Conservation (phyloP, 2,888 invertebrate species). For the Acrobasis consociella region DNA sequence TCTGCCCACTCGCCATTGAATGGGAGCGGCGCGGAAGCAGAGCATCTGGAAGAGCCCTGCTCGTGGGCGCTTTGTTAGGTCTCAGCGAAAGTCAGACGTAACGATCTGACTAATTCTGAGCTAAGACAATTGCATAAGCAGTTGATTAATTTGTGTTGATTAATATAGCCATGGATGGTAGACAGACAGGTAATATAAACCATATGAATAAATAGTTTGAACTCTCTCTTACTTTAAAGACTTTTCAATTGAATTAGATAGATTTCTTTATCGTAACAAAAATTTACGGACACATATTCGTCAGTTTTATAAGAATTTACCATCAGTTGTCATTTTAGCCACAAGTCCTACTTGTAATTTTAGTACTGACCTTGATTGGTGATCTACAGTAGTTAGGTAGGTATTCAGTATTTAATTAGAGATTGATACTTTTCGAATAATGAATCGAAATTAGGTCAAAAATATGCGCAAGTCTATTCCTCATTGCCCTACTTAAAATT, state of each 20-base stretch:
- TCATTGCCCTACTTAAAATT: conserved; percentile 5
- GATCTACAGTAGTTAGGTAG: too few relatives aligned
- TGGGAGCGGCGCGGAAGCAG: conserved; percentile 56
- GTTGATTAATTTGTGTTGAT: neutral
- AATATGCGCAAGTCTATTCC: conserved; percentile 1
- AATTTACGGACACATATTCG: too few relatives aligned
- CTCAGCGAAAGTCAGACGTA: conserved; percentile 33
- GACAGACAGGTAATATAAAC: too few relatives aligned
- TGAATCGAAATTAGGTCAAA: neutral
- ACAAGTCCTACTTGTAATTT: too few relatives aligned
- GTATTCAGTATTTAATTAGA: neutral
- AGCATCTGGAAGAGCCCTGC: conserved; percentile 53
- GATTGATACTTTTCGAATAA: neutral
- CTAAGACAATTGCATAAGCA: conserved; percentile 25
- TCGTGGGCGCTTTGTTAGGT: conserved; percentile 57
- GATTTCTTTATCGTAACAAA: too few relatives aligned
- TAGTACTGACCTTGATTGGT: too few relatives aligned
- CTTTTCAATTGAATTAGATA: too few relatives aligned
- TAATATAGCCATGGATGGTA: too few relatives aligned
- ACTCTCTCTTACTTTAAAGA: too few relatives aligned
- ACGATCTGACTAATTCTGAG: conserved; percentile 32
- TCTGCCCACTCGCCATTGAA: conserved; percentile 64
- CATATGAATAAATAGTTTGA: too few relatives aligned
- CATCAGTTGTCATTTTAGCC: too few relatives aligned
- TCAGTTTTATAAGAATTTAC: too few relatives aligned